These are phyloP conservation scores for Cathartes aura DNA, from an alignment of 2,113 vertebrate genomes.

Conservation along the genomic window DNA sequence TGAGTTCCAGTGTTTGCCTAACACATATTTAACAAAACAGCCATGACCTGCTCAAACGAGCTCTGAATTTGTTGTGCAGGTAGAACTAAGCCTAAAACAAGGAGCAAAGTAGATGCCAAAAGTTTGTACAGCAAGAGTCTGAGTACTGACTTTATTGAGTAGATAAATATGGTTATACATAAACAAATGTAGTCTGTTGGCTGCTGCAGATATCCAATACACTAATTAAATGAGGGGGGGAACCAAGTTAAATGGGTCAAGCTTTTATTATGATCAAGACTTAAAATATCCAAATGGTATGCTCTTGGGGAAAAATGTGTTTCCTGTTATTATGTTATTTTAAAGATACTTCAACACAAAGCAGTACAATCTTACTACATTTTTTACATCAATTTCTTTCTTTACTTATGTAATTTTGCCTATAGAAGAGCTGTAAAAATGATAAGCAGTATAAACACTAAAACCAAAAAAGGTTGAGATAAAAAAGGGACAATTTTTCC, in stretches of 20 bases:
- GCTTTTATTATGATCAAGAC: background rate
- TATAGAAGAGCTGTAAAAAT: slow-evolving; percentile 28
- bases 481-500: slow-evolving; percentile 11
- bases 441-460: slow-evolving; percentile 8
- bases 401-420: background rate
- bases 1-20: background rate
- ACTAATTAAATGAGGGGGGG: background rate
- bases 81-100: background rate
- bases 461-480: background rate
- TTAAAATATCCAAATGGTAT: background rate
- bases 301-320: background rate
- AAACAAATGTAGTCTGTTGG: background rate
- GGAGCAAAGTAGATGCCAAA: background rate
- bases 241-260: background rate
- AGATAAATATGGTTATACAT: background rate
- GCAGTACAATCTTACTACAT: background rate
- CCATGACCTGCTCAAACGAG: background rate
- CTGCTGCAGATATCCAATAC: background rate
- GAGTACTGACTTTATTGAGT: background rate
- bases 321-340: background rate
- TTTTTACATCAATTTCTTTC: slow-evolving; percentile 15
- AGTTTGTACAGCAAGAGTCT: background rate
- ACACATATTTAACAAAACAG: background rate
- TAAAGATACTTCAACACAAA: background rate
- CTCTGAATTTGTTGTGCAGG: background rate